Base-by-base conservation (phyloP, 2,113 vertebrate species). In the Cygnus atratus region DNA sequence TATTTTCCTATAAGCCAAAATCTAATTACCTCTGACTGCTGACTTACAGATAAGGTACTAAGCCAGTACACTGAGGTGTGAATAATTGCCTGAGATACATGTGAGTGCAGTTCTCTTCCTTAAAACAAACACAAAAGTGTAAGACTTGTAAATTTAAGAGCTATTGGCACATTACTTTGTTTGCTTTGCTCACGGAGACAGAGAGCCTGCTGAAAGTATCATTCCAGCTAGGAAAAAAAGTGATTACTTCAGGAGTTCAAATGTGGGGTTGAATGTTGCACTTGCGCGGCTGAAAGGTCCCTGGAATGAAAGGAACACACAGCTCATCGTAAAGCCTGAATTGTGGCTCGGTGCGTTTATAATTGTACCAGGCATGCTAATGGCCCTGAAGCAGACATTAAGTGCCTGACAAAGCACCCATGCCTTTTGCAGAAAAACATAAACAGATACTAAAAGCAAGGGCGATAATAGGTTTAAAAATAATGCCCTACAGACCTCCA, bases 391-490 rank as follows among this genome's bases (percentile, higher is more conserved):
- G 59, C 59, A 73, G 71, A 74, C 71, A 70, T 11, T 59, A 39
- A 84, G 55, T 37, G 35, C 13, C 9, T 0, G 4, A 78, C 61
- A 65, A 61, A 80, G 26, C 29, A 75, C 29, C 37, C 19, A 11
- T 18, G 46, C 31, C 76, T 75, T 90, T 72, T 86, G 65, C 29
- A 83, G 52, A 63, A 93, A 88, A 88, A 73, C 17, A 80, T 52
- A 66, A 89, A 85, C 46, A 68, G 68, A 41, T 50, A 66, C 46
- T 82, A 82, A 92, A 92, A 89, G 50, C 41, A 86, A 82, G 84
- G 62, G 48, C 68, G 41, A 66, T 62, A 76, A 93, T 26, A 62
- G 19, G 24, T 75, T 88, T 67, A 87, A 91, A 96, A 96, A 88
- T 58, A 89, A 75, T 29, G 13, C 26, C 44, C 62, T 75, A 41